A percentile compares a stretch with the other conserved stretches of the same genome.
Conservation (phyloP, 2,113 vertebrate species). For the Polyodon spathula region DNA sequence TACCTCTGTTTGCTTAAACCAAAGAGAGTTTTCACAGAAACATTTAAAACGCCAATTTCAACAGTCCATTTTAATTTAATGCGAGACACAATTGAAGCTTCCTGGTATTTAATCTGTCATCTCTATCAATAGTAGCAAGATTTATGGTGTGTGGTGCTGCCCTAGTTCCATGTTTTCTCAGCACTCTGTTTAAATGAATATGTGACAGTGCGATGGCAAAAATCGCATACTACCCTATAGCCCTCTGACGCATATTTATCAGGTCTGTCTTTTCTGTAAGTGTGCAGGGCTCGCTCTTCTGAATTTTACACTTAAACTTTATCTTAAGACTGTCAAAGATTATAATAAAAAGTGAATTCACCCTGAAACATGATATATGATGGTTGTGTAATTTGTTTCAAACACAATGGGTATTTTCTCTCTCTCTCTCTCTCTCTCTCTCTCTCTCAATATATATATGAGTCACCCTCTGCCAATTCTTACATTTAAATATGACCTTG, state of each 20-base stretch:
- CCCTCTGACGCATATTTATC: conserved; percentile 11
- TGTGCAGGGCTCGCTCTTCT: conserved; percentile 5
- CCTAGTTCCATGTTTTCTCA: conserved; percentile 8
- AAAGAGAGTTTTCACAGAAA: conserved; percentile 2
- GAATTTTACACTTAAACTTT: not conserved
- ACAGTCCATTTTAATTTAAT: not conserved
- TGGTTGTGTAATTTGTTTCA: too few species aligned
- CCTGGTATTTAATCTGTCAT: not conserved
- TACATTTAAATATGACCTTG: too few species aligned
- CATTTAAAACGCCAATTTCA: not conserved
- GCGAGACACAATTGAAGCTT: not conserved
- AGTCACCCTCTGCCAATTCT: too few species aligned
- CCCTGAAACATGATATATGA: too few species aligned
- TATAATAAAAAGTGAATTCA: too few species aligned
- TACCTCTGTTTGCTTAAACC: conserved; percentile 2
- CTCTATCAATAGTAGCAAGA: conserved; percentile 4
- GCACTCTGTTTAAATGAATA: conserved; percentile 12
- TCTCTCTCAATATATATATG: too few species aligned
- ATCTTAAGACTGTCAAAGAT: too few species aligned
- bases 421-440: too few species aligned
- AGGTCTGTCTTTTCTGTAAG: conserved; percentile 7
- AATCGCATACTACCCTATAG: conserved; percentile 4
- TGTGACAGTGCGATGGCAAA: conserved; percentile 6
- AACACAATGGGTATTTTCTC: too few species aligned
- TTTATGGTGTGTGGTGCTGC: conserved; percentile 5